Percentiles rank a stretch among this genome's conserved stretches.
Evolutionary conservation across 1,140 invertebrate genomes (phyloP).

Genomic region (Trichonephila clavipes): DNA sequence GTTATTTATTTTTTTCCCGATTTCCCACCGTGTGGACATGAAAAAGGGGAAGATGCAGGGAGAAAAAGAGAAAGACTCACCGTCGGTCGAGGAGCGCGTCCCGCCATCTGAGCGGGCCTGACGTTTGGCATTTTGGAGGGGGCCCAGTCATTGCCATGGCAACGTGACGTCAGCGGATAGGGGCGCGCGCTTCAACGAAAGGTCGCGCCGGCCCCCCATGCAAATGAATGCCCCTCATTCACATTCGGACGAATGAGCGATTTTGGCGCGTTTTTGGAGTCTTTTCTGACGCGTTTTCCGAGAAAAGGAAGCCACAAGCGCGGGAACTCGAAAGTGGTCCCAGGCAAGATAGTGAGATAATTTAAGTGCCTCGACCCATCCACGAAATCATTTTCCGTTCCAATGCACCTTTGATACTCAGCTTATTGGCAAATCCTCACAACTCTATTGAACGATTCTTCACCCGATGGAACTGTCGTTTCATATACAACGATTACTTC

Average conservation of each 20-base stretch:
- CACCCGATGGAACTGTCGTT: too few relatives aligned
- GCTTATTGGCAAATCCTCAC: too few relatives aligned
- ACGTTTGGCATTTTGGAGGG: conserved; percentile 68
- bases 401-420: too few relatives aligned
- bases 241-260: neutral
- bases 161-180: conserved; percentile 55
- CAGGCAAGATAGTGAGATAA: too few relatives aligned
- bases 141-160: conserved; percentile 65
- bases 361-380: too few relatives aligned
- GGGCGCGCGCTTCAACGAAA: neutral
- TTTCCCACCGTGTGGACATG: too few relatives aligned
- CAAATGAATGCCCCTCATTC: neutral
- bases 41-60: too few relatives aligned
- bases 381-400: too few relatives aligned
- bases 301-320: neutral
- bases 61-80: neutral
- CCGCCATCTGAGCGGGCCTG: conserved; percentile 31
- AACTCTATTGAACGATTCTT: too few relatives aligned
- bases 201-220: neutral
- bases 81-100: neutral
- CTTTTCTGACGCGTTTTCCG: neutral
- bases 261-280: neutral
- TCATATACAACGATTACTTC: too few relatives aligned
- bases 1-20: too few relatives aligned
- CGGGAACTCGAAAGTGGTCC: too few relatives aligned